Percentiles rank a stretch among this genome's conserved stretches.
Evolutionary conservation across 2,113 vertebrate genomes (phyloP).

Genomic region (Notothenia coriiceps): DNA sequence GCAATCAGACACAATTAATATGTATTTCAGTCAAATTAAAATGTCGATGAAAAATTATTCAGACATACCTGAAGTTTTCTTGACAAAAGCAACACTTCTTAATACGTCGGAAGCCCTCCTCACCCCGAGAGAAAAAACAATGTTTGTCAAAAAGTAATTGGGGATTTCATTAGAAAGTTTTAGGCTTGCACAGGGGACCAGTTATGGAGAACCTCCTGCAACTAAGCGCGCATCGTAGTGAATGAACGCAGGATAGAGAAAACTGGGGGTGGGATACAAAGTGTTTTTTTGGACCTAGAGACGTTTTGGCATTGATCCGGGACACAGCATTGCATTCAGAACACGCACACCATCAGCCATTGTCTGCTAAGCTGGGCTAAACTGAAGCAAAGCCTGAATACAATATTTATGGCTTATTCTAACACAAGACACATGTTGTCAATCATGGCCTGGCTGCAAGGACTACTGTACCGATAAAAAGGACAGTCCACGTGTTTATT

Average conservation of each 20-base stretch:
- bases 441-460: conserved; percentile 58
- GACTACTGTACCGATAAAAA: conserved; percentile 26
- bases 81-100: conserved; percentile 56
- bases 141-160: conserved; percentile 79
- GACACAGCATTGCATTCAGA: conserved; percentile 77
- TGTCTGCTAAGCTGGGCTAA: conserved; percentile 70
- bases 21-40: not conserved
- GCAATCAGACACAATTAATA: not conserved
- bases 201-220: conserved; percentile 75
- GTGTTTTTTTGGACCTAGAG: conserved; percentile 73
- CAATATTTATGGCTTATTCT: conserved; percentile 66
- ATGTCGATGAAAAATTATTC: conserved; percentile 4
- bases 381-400: conserved; percentile 64
- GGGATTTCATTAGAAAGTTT: conserved; percentile 83
- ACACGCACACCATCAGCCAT: conserved; percentile 82
- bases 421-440: conserved; percentile 75
- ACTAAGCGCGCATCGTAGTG: conserved; percentile 84
- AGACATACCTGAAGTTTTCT: conserved; percentile 77
- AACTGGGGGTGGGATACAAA: conserved; percentile 81
- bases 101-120: conserved; percentile 60
- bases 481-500: not conserved
- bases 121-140: conserved; percentile 44
- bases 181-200: conserved; percentile 60
- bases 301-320: conserved; percentile 80
- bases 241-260: conserved; percentile 75